Evolutionary conservation across 2,888 invertebrate species (phyloP).

Genomic region (Napeogenes inachia): DNA sequence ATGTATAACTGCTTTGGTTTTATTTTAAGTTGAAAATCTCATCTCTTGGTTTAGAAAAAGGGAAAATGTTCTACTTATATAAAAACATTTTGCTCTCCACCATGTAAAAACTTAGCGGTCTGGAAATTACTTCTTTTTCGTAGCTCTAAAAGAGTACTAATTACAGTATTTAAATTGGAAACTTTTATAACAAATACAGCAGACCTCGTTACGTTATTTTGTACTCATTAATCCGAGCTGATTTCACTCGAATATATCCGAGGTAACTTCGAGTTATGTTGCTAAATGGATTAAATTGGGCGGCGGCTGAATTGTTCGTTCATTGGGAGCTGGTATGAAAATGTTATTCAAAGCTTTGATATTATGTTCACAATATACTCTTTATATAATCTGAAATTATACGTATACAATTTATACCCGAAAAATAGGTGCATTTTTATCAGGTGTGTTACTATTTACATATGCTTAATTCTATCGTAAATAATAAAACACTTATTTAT

Average conservation of each 20-base stretch:
- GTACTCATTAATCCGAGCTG: conserved; percentile 59
- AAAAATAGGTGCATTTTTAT: too few species aligned
- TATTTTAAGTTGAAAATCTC: too few species aligned
- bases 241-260: conserved; percentile 40
- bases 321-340: conserved; percentile 56
- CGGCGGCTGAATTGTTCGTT: conserved; percentile 62
- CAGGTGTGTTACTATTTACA: too few species aligned
- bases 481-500: too few species aligned
- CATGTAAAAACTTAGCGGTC: too few species aligned
- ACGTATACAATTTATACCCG: too few species aligned
- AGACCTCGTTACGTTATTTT: conserved; percentile 46
- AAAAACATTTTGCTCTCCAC: too few species aligned
- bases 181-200: conserved; percentile 39
- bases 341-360: conserved; percentile 43
- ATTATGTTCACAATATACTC: conserved; percentile 9
- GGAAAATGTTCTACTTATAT: background rate
- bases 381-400: too few species aligned
- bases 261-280: conserved; percentile 61
- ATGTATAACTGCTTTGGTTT: too few species aligned
- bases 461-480: too few species aligned
- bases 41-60: conserved; percentile 5
- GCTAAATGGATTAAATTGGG: conserved; percentile 68
- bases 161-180: conserved; percentile 35
- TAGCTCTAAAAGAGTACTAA: background rate
- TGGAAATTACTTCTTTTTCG: conserved; percentile 8